Evolutionary conservation across 2,113 vertebrate genomes (phyloP).

Genomic region (Cyphomyrus plagiostoma): DNA sequence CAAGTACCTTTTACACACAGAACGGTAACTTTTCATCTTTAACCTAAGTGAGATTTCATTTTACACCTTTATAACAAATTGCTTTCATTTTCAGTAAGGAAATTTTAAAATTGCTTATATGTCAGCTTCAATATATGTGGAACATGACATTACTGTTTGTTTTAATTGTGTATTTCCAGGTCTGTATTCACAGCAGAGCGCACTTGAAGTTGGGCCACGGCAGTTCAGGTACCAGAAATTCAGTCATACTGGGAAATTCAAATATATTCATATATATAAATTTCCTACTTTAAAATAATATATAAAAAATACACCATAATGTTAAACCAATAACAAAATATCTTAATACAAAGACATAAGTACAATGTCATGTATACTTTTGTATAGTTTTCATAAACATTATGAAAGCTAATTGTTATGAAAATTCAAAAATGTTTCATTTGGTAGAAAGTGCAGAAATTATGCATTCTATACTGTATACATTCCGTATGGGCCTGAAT

Average conservation of each 20-base stretch:
- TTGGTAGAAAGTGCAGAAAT: background rate
- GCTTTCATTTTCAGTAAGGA: background rate
- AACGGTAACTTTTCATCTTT: background rate
- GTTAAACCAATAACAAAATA: background rate
- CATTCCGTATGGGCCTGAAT: background rate
- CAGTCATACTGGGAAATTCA: background rate
- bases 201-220: background rate
- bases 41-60: background rate
- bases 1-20: background rate
- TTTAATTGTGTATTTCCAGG: background rate
- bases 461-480: background rate
- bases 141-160: background rate
- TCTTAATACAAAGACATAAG: background rate
- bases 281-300: background rate
- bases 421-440: background rate
- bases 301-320: background rate
- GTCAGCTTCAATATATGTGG: background rate
- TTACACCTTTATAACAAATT: background rate
- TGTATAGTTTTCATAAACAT: background rate
- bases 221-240: background rate
- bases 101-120: background rate
- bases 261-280: background rate
- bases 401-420: background rate
- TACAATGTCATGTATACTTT: background rate
- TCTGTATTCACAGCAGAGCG: background rate